Conservation (phyloP, 2,113 vertebrate genomes). For the Hypocryptadius cinnamomeus region DNA sequence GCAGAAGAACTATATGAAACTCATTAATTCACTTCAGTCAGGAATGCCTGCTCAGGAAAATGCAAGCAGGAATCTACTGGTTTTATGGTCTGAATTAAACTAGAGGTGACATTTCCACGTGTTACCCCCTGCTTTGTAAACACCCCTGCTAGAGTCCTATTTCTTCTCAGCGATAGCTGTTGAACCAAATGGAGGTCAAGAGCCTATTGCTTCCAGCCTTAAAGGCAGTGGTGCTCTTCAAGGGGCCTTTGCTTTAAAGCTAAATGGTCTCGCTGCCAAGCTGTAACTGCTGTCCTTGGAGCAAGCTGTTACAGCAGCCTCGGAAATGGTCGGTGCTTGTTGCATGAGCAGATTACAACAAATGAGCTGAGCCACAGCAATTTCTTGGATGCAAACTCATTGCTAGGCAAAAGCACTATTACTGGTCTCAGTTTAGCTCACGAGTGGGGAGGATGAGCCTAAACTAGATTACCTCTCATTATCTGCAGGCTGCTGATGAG, state of each 20-base stretch:
- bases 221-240: neutral
- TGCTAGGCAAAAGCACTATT: neutral
- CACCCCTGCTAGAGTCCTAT: neutral
- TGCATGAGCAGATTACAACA: neutral
- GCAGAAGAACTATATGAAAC: neutral
- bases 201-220: neutral
- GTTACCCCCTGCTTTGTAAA: neutral
- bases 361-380: neutral
- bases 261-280: neutral
- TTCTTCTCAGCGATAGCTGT: neutral
- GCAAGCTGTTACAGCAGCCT: neutral
- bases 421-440: neutral
- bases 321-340: neutral
- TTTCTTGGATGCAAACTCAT: neutral
- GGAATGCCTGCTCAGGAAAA: neutral
- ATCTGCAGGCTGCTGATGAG: neutral
- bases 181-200: constrained; percentile 5
- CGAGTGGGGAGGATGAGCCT: neutral
- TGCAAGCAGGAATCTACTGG: neutral
- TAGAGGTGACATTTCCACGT: neutral
- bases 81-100: neutral
- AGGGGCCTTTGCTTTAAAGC: neutral
- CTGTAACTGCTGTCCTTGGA: neutral
- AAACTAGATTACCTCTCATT: neutral
- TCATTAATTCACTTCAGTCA: neutral